Evolutionary conservation across 2,113 vertebrate genomes (phyloP).

Genomic region (Cephalopholis sonnerati): DNA sequence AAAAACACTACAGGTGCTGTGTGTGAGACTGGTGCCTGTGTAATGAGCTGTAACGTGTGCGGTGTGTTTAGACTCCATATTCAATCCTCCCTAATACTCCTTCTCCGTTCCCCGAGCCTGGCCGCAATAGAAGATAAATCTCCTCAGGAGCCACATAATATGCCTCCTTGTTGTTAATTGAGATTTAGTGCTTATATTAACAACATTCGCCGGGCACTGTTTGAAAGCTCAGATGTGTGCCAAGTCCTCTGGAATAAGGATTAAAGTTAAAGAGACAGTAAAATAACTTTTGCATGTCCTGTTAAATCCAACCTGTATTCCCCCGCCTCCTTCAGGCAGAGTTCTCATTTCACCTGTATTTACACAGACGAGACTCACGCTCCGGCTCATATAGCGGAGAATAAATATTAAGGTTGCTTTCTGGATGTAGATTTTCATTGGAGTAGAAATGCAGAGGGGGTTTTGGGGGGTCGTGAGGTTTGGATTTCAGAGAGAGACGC

Average conservation of each 20-base stretch:
- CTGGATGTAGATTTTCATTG: constrained; percentile 34
- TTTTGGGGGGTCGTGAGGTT: constrained; percentile 16
- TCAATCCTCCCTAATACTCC: constrained; percentile 36
- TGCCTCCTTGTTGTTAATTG: constrained; percentile 59
- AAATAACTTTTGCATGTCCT: constrained; percentile 49
- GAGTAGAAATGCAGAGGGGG: constrained; percentile 6
- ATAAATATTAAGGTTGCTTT: constrained; percentile 38
- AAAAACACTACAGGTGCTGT: constrained; percentile 15
- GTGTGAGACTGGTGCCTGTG: constrained; percentile 17
- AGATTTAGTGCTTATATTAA: constrained; percentile 68
- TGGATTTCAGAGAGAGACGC: constrained; percentile 55
- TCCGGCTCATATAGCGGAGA: constrained; percentile 27
- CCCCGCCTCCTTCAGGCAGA: constrained; percentile 8
- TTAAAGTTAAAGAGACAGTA: constrained; percentile 50
- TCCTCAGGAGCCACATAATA: constrained; percentile 33
- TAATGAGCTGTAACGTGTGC: constrained; percentile 51
- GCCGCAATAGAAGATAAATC: constrained; percentile 40
- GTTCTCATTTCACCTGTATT: constrained; percentile 66
- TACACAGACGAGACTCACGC: constrained; percentile 52
- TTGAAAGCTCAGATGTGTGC: constrained; percentile 47
- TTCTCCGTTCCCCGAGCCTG: constrained; percentile 17
- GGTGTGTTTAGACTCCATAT: constrained; percentile 51
- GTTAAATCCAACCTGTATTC: constrained; percentile 36
- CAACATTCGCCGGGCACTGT: constrained; percentile 32
- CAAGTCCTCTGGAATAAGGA: constrained; percentile 61